These are phyloP conservation scores for Peromyscus aztecus DNA, from an alignment of 2,797 vertebrate species.

Conservation along the genomic window DNA sequence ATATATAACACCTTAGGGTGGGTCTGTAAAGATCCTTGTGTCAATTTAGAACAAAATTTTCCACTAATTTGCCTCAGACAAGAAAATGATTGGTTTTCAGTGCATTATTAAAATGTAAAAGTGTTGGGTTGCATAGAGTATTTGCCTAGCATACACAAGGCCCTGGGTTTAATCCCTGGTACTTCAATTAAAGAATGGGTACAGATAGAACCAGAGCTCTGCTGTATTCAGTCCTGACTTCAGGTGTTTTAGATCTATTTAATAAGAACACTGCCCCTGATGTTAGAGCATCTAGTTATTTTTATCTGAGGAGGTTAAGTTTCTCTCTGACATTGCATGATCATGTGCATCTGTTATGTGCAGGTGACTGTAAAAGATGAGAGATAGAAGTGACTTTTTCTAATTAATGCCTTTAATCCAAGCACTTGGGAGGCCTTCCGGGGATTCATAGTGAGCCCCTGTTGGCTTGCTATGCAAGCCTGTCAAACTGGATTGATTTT, in stretches of 20 bases:
- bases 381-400: background rate
- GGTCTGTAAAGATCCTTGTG: background rate
- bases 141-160: background rate
- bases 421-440: no score
- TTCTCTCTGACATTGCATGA: background rate
- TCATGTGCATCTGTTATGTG: conserved; percentile 17
- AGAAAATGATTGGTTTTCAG: conserved; percentile 32
- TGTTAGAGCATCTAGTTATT: background rate
- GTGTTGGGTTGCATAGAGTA: background rate
- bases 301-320: conserved; percentile 40
- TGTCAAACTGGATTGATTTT: background rate
- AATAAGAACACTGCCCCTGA: conserved; percentile 8
- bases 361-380: background rate
- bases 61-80: background rate
- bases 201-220: background rate
- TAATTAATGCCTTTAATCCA: background rate
- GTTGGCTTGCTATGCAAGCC: background rate
- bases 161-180: background rate
- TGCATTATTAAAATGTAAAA: conserved; percentile 53
- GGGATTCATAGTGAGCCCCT: background rate
- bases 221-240: background rate
- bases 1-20: background rate
- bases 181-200: background rate
- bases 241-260: background rate
- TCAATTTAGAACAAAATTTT: conserved; percentile 45